Percentiles rank a stretch among this genome's conserved stretches.
Evolutionary conservation across 2,113 vertebrate genomes (phyloP).

Genomic region (Chaetorhynchus papuensis): DNA sequence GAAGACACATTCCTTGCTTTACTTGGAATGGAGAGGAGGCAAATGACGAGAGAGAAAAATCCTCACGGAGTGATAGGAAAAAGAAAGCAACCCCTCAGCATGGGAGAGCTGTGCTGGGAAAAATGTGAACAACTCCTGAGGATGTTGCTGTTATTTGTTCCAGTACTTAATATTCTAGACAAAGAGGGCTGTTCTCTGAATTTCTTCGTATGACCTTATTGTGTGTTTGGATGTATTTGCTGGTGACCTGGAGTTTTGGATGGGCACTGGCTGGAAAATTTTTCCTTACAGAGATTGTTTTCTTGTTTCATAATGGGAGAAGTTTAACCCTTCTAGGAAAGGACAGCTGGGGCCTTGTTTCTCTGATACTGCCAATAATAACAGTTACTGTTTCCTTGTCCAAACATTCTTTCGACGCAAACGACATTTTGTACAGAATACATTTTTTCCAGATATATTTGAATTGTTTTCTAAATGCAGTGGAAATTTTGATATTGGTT

Average conservation of each 20-base stretch:
- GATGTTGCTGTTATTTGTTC: constrained; percentile 45
- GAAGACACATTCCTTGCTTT: background rate
- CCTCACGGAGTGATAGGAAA: background rate
- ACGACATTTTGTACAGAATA: constrained; percentile 14
- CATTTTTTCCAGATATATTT: constrained; percentile 2
- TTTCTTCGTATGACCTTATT: constrained; percentile 32
- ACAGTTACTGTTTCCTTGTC: background rate
- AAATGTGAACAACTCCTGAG: background rate
- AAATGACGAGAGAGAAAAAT: background rate
- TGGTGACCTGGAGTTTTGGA: constrained; percentile 58
- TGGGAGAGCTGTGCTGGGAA: constrained; percentile 7
- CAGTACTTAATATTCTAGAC: constrained; percentile 40
- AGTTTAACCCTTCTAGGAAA: constrained; percentile 60
- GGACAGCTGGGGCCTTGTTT: background rate
- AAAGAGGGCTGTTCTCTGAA: constrained; percentile 24
- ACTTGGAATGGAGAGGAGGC: background rate
- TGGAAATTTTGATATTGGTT: constrained; percentile 21
- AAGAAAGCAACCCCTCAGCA: background rate
- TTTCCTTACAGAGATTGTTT: constrained; percentile 43
- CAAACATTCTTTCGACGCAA: constrained; percentile 10
- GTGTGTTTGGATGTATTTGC: constrained; percentile 38
- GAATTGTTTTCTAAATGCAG: constrained; percentile 15
- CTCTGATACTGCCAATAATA: constrained; percentile 33
- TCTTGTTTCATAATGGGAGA: constrained; percentile 40
- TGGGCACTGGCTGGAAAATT: constrained; percentile 36